phyloP scores from a whole-genome alignment of 2,113 vertebrate species.

The Proterorhinus semilunaris region DNA sequence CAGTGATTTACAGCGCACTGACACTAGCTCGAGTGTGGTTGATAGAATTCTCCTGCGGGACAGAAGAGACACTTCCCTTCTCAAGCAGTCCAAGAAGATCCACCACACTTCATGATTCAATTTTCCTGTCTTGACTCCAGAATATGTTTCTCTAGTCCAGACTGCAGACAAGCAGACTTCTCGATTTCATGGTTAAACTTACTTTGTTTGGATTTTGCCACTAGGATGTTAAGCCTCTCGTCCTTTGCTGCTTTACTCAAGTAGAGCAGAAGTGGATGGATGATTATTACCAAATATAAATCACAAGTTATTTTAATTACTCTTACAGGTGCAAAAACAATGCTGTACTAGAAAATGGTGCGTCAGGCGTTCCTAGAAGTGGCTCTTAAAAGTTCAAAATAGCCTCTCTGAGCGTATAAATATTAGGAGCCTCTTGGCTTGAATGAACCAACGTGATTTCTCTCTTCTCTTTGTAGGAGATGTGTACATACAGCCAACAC shows the following conservation, averaged over 20 bases:
- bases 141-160: slow-evolving; percentile 30
- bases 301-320: background rate
- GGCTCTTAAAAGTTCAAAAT: slow-evolving; percentile 17
- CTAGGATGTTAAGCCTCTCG: slow-evolving; percentile 6
- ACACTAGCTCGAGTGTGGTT: slow-evolving; percentile 20
- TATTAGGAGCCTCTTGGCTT: slow-evolving; percentile 38
- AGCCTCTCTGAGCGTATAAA: slow-evolving; percentile 47
- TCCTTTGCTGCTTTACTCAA: background rate
- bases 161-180: slow-evolving; percentile 21
- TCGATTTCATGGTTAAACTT: slow-evolving; percentile 15
- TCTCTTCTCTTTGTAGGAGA: slow-evolving; percentile 82
- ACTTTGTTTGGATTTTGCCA: background rate
- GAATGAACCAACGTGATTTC: slow-evolving; percentile 40
- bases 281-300: background rate
- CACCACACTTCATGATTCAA: slow-evolving; percentile 34
- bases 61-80: slow-evolving; percentile 39
- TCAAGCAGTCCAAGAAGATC: slow-evolving; percentile 13
- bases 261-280: background rate
- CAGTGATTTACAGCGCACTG: slow-evolving; percentile 39
- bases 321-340: slow-evolving; percentile 11
- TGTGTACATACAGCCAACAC: slow-evolving; percentile 95
- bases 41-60: slow-evolving; percentile 34
- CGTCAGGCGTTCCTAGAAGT: slow-evolving; percentile 9
- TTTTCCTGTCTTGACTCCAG: slow-evolving; percentile 22
- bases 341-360: slow-evolving; percentile 21